Base-by-base conservation (phyloP, 1,140 invertebrate species). In the Apis laboriosa region DNA sequence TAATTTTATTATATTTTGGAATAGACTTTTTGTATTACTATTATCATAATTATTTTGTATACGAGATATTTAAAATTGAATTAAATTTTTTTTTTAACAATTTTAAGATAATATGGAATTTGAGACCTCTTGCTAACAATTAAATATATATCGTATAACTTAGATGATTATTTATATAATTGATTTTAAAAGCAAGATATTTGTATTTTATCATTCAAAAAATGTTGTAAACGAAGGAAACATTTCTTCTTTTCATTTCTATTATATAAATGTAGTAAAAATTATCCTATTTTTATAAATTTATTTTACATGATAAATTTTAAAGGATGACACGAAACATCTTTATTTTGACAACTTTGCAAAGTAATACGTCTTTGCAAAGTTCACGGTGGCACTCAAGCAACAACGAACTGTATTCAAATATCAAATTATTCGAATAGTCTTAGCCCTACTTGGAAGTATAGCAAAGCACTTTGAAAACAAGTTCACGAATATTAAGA, bases 401-500 rank as follows among this genome's bases (percentile, higher is more conserved):
- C 28, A 34, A 15, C 9, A 28, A 21, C 60, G 17, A 51, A 64
- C n/a, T 15, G 28, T 75, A 55, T 21, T 77, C 61, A n/a, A 77
- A 66, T 55, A 77, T 53, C 61, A 60, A 77, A 77, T 77, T 77
- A 77, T 28, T 55, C 61, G 49, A 66, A 64, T 49, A 77, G 51
- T 61, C 15, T 74, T 60, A 63, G 24, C 58, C 51, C 49, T 21
- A 24, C 28, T 77, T 53, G 17, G 55, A 53, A 60, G n/a, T 64
- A 51, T 49, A 43, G 55, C 74, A 51, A 60, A n/a, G 51, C 60
- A 74, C 24, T 74, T 80, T 17, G 19, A n/a, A n/a, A 73, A 73
- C 70, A 55, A 55, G 72, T 76, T 53, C n/a, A 13, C 74, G 75
- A 77, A 77, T 66, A 77, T 77, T 77, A 66, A 75, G 61, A 43